Evolutionary conservation across 2,888 invertebrate genomes (phyloP).

Genomic region (Eristalis pertinax): DNA sequence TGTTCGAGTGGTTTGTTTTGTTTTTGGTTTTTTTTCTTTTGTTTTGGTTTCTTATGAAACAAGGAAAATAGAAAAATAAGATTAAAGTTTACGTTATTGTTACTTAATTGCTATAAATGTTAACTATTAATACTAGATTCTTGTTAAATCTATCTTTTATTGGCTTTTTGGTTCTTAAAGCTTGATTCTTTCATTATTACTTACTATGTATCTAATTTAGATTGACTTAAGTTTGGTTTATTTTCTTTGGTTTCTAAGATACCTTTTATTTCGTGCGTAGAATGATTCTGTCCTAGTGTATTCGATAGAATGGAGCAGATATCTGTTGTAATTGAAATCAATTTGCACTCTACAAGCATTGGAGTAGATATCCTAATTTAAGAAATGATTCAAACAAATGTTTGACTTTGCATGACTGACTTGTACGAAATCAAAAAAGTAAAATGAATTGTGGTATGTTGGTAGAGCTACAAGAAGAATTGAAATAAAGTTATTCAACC

Average conservation of each 20-base stretch:
- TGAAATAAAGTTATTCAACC: too few species aligned
- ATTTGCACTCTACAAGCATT: too few species aligned
- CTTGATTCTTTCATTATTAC: slow-evolving; percentile 41
- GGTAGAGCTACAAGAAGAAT: too few species aligned
- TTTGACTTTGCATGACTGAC: too few species aligned
- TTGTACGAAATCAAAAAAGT: too few species aligned
- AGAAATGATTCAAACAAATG: too few species aligned
- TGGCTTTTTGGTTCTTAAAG: slow-evolving; percentile 70
- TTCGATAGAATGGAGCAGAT: not conserved
- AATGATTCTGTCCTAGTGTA: slow-evolving; percentile 3
- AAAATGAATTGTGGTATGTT: too few species aligned
- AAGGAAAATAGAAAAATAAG: slow-evolving; percentile 55
- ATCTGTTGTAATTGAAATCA: not conserved
- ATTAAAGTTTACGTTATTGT: slow-evolving; percentile 32
- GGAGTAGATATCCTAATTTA: too few species aligned
- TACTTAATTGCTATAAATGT: slow-evolving; percentile 69
- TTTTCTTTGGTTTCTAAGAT: slow-evolving; percentile 14
- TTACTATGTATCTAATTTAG: slow-evolving; percentile 40
- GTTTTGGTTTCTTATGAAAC: slow-evolving; percentile 25
- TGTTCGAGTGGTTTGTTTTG: slow-evolving; percentile 5
- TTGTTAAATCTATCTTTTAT: slow-evolving; percentile 62
- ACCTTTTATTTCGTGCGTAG: not conserved
- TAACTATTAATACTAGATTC: slow-evolving; percentile 71
- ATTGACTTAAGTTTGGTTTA: slow-evolving; percentile 18
- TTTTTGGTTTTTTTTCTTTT: not conserved